Evolutionary conservation across 2,113 vertebrate genomes (phyloP), one percentile per base, ranked within the genome.

Genomic region (Aphyosemion australe): DNA sequence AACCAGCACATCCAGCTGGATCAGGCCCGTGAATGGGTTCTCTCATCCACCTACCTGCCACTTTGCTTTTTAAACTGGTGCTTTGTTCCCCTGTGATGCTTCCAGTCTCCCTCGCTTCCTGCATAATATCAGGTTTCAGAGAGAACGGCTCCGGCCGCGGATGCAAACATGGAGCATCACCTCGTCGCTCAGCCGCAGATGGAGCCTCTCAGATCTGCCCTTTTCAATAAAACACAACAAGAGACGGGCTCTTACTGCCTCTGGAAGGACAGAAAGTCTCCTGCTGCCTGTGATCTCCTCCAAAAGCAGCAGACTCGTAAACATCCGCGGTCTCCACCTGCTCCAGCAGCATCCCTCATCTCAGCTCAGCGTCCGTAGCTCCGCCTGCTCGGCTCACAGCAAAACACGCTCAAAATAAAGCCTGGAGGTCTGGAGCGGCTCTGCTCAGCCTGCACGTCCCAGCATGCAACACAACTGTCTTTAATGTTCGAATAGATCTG

Each of bases 111-210:
- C 76, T 65, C 21, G 69, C 31, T 76, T 76, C 84, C 85, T 16
- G 88, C 91, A 92, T 91, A 90, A 84, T 90, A 89, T 65, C 88
- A 52, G 59, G 80, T 72, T 76, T 73, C 79, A 52, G 68, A 67
- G 64, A 5, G 15, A 45, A 32, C 34, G 65, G 80, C 69, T 70
- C 49, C 55, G 60, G 59, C 69, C 84, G 80, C 62, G 42, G 65
- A 53, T 63, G 56, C 72, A n/a, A 15, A 56, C 57, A 64, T 55
- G 68, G 69, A 83, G 79, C 79, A 51, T 86, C 77, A 80, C 87
- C 75, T 84, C 84, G 56, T 49, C 78, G 32, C 69, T n/a, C n/a
- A n/a, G n/a, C n/a, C n/a, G n/a, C n/a, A n/a, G n/a, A n/a, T n/a
- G n/a, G n/a, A 50, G 12, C 63, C 63, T 69, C 1, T 26, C 26